phyloP scores from a whole-genome alignment of 2,113 vertebrate genomes.

The Phodopus roborovskii region DNA sequence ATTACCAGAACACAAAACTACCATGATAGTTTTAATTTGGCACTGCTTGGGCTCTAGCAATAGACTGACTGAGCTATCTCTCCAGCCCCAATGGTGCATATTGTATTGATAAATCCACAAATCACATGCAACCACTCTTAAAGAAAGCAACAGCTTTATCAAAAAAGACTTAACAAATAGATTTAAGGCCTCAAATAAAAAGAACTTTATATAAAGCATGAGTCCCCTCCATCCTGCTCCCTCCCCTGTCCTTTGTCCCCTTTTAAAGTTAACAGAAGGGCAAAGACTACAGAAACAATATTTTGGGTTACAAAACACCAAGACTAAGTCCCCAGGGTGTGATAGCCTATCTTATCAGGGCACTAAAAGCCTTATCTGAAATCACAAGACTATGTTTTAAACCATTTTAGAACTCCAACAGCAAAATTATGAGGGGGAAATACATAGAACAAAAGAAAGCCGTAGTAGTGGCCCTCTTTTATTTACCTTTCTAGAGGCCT shows the following conservation, averaged over 20 bases:
- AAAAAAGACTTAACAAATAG: slow-evolving; percentile 1
- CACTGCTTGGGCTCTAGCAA: neutral
- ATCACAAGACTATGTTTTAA: slow-evolving; percentile 70
- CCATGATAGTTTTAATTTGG: neutral
- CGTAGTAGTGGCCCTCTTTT: neutral
- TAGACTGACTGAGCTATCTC: neutral
- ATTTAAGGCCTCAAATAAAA: neutral
- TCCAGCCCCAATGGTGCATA: neutral
- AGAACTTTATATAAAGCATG: neutral
- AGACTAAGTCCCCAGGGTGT: slow-evolving; percentile 1
- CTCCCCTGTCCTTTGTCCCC: neutral
- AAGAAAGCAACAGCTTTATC: slow-evolving; percentile 2
- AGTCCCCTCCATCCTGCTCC: too few species aligned
- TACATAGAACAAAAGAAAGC: neutral
- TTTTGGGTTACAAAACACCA: neutral
- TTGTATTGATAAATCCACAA: neutral
- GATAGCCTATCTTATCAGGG: slow-evolving; percentile 68
- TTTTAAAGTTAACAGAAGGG: slow-evolving; percentile 19
- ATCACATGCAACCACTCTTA: neutral
- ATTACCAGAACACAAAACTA: neutral
- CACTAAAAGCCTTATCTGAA: slow-evolving; percentile 71
- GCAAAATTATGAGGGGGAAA: neutral
- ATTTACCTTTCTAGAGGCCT: neutral
- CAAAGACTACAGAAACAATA: slow-evolving; percentile 27
- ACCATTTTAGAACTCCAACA: slow-evolving; percentile 67